Conservation (phyloP, 2,888 invertebrate species). For the Andrena dorsata region DNA sequence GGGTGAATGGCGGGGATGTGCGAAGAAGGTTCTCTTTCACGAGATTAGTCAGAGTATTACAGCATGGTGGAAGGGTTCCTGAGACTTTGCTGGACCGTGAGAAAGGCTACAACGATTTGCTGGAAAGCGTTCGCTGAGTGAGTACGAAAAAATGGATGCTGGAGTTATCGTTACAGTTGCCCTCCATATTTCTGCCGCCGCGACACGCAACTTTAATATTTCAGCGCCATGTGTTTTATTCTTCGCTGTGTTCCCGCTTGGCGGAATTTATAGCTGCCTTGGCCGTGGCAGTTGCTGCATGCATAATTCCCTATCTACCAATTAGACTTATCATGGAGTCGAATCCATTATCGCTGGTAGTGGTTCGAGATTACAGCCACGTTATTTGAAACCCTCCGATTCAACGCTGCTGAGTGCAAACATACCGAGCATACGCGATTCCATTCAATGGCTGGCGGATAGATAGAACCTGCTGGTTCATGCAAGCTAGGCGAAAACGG, state of each 20-base stretch:
- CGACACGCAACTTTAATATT: slow-evolving; percentile 1
- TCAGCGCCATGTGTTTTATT: neutral
- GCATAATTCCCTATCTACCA: neutral
- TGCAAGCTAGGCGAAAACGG: neutral
- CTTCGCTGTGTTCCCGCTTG: neutral
- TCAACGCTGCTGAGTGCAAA: neutral
- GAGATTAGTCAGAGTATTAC: neutral
- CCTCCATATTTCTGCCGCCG: neutral
- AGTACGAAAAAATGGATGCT: neutral
- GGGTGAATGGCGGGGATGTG: neutral
- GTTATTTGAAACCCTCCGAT: neutral
- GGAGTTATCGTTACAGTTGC: slow-evolving; percentile 1
- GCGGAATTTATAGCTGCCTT: neutral
- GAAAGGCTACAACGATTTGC: neutral
- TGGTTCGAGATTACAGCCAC: neutral
- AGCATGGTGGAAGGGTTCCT: neutral
- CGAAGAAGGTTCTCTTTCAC: neutral
- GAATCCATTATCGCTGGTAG: neutral
- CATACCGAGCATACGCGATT: neutral
- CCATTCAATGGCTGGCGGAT: neutral
- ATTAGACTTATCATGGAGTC: neutral
- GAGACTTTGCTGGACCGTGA: neutral
- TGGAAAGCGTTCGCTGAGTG: neutral
- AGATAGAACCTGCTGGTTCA: neutral
- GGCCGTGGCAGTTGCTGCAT: neutral